Conservation (phyloP, 2,113 vertebrate species). For the Panthera uncia region DNA sequence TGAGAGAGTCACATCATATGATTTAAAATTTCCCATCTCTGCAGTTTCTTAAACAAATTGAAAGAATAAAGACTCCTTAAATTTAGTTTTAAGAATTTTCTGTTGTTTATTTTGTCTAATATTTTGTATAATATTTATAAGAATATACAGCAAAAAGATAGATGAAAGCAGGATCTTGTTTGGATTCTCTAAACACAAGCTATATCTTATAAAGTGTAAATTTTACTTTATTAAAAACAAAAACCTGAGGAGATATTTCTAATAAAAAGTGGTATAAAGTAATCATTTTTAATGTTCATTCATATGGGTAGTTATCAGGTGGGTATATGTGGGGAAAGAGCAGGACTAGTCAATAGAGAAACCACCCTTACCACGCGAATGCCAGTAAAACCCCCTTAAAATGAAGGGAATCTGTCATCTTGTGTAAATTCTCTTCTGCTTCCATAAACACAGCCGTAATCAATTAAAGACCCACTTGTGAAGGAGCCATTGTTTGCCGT, state of each 20-base stretch:
- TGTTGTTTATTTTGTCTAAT: not conserved
- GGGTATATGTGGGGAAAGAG: not conserved
- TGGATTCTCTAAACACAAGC: not conserved
- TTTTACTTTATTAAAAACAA: not conserved
- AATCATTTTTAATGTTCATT: slow-evolving; percentile 57
- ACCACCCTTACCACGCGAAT: slow-evolving; percentile 71
- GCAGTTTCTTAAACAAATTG: not conserved
- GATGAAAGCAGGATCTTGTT: not conserved
- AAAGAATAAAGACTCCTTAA: not conserved
- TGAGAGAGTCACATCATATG: not conserved
- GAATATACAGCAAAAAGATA: not conserved
- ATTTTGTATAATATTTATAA: not conserved
- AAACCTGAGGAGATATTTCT: not conserved
- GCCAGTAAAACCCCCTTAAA: slow-evolving; percentile 79
- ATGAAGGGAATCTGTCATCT: slow-evolving; percentile 86
- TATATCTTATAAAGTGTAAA: not conserved
- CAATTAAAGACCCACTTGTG: slow-evolving; percentile 87
- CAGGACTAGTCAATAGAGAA: slow-evolving; percentile 15
- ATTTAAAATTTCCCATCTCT: not conserved
- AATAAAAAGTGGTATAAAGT: slow-evolving; percentile 64
- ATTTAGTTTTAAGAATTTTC: not conserved
- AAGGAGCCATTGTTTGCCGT: slow-evolving; percentile 86
- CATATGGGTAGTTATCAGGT: slow-evolving; percentile 19
- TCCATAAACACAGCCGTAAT: slow-evolving; percentile 89
- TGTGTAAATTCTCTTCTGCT: slow-evolving; percentile 88